Conservation (phyloP, 1,140 invertebrate species). For the Drosophila repleta region DNA sequence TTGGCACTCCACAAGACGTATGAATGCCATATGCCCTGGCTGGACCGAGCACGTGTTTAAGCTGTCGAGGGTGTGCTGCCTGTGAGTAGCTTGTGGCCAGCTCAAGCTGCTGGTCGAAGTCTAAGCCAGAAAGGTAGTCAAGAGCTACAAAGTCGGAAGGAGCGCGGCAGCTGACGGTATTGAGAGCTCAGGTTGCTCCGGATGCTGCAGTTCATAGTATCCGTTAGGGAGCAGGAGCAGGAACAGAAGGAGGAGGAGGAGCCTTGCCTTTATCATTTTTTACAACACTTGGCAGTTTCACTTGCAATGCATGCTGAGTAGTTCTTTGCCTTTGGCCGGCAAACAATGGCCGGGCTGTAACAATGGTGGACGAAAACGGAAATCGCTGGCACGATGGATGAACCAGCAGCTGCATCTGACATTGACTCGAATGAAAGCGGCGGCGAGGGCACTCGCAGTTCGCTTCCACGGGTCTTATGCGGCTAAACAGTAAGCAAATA, state of each 20-base stretch:
- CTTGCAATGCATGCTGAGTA: not conserved
- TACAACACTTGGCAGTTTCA: not conserved
- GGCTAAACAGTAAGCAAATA: slow-evolving; percentile 19
- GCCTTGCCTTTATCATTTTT: not conserved
- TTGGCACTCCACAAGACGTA: not conserved
- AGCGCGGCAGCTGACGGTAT: too few relatives aligned
- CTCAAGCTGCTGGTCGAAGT: not conserved
- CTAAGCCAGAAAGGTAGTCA: not conserved
- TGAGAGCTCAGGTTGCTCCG: not conserved
- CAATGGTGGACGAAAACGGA: slow-evolving; percentile 31
- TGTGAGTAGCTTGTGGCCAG: not conserved
- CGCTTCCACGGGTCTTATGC: not conserved
- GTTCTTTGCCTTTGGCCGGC: slow-evolving; percentile 6
- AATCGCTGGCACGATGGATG: slow-evolving; percentile 28
- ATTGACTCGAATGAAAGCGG: slow-evolving; percentile 9
- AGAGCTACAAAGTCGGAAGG: not conserved
- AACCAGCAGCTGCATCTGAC: slow-evolving; percentile 46
- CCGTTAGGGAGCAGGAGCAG: not conserved
- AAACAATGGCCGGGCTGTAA: slow-evolving; percentile 8
- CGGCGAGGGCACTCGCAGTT: too few relatives aligned
- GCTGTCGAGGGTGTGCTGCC: too few relatives aligned
- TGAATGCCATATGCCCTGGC: slow-evolving; percentile 1
- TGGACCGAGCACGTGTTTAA: too few relatives aligned
- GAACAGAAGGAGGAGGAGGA: not conserved
- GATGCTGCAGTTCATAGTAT: slow-evolving; percentile 9